Conservation (phyloP, 2,888 invertebrate species). For the Proisotoma minuta region DNA sequence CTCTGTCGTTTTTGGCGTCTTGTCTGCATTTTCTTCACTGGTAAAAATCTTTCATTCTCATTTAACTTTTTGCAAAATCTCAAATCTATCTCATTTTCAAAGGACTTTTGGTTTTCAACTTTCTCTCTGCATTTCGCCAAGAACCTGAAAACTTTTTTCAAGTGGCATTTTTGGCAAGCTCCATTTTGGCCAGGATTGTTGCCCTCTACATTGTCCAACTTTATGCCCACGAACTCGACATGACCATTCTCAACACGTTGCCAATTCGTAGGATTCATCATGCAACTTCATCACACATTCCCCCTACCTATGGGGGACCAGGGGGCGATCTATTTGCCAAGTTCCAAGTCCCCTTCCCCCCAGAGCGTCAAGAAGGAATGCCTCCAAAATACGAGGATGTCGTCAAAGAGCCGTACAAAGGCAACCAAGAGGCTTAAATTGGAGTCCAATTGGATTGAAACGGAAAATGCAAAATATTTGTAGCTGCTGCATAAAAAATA, state of each 20-base stretch:
- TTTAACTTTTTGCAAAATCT: not conserved
- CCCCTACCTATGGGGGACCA: not conserved
- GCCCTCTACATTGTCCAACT: conserved; percentile 29
- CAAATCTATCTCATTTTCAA: not conserved
- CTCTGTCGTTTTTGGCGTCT: conserved; percentile 28
- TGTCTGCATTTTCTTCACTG: conserved; percentile 32
- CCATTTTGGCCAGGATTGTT: conserved; percentile 18
- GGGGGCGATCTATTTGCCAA: conserved; percentile 2
- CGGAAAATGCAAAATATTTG: no score
- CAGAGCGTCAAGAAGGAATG: not conserved
- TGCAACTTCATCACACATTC: not conserved
- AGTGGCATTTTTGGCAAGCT: conserved; percentile 16
- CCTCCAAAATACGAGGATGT: conserved; percentile 33
- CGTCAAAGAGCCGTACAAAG: conserved; percentile 22
- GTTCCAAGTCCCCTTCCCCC: not conserved
- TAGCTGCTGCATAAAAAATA: no score
- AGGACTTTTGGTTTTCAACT: conserved; percentile 17
- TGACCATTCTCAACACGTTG: not conserved
- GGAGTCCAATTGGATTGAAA: no score
- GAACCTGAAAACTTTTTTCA: conserved; percentile 6
- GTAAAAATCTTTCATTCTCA: not conserved
- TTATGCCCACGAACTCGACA: conserved; percentile 25
- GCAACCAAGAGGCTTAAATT: conserved; percentile 10
- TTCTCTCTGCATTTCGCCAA: conserved; percentile 14
- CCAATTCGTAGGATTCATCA: not conserved